Evolutionary conservation across 2,797 vertebrate species (phyloP).

Genomic region (Danio jaintianensis): DNA sequence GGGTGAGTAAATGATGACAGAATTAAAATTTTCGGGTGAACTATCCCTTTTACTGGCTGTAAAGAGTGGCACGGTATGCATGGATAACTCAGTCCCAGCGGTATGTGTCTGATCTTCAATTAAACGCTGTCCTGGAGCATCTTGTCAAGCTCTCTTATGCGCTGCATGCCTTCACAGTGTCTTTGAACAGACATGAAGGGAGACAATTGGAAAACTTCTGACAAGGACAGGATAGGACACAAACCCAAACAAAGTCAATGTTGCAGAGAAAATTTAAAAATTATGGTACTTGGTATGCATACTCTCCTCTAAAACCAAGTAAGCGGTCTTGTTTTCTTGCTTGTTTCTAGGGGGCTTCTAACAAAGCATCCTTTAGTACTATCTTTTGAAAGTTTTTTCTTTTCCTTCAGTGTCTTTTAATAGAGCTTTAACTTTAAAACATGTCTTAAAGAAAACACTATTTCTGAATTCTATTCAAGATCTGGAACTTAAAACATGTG

Average conservation of each 20-base stretch:
- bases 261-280: background rate
- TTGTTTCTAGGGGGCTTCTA: no score
- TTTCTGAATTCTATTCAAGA: background rate
- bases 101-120: constrained; percentile 39
- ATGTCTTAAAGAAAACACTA: no score
- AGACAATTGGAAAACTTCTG: constrained; percentile 2
- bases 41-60: constrained; percentile 1
- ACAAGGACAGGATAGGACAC: constrained; percentile 9
- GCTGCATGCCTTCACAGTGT: constrained; percentile 37
- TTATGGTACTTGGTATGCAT: no score
- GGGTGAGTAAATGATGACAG: background rate
- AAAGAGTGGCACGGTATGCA: constrained; percentile 18
- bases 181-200: constrained; percentile 11
- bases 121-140: constrained; percentile 44
- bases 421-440: background rate
- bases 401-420: background rate
- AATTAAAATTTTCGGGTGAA: background rate
- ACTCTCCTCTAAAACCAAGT: no score
- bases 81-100: constrained; percentile 24
- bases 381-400: background rate
- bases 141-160: constrained; percentile 24
- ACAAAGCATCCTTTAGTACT: no score
- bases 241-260: background rate
- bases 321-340: no score
- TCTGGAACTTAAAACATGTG: background rate